A percentile compares a stretch with the other conserved stretches of the same genome.
Conservation (phyloP, 2,113 vertebrate genomes). For the Tinamus guttatus region DNA sequence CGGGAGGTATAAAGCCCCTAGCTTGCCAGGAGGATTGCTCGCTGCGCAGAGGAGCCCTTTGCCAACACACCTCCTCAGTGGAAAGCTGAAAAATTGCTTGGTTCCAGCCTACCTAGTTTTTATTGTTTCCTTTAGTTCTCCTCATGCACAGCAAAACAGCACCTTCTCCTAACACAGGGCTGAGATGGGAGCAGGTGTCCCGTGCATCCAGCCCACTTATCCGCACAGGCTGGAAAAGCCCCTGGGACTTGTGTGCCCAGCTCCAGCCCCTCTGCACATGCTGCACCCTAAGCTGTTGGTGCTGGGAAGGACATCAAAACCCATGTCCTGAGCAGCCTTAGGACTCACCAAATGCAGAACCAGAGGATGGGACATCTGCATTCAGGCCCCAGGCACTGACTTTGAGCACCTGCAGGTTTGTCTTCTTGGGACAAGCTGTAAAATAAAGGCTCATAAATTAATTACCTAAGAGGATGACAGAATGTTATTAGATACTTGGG, state of each 20-base stretch:
- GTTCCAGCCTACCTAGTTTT: constrained; percentile 51
- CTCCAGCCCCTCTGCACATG: neutral
- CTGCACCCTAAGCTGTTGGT: neutral
- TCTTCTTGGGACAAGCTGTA: neutral
- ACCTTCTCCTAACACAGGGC: neutral
- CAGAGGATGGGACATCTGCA: neutral
- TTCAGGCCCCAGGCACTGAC: neutral
- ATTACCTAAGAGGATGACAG: constrained; percentile 31
- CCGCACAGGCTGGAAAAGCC: neutral
- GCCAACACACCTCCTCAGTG: neutral
- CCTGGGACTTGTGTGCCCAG: neutral
- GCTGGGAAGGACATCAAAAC: neutral
- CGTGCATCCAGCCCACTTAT: neutral
- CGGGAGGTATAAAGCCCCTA: neutral
- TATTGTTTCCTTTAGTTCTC: constrained; percentile 49
- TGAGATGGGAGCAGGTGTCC: neutral
- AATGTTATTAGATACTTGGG: constrained; percentile 13
- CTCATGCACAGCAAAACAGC: neutral
- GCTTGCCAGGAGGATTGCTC: neutral
- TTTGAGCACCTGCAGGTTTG: neutral
- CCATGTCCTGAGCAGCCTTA: neutral
- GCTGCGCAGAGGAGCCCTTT: constrained; percentile 4
- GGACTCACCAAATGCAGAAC: neutral
- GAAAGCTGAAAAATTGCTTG: neutral
- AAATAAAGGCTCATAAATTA: constrained; percentile 49